Percentiles rank a stretch among this genome's conserved stretches.
Evolutionary conservation across 2,113 vertebrate genomes (phyloP).

Genomic region (Rhinolophus sinicus): DNA sequence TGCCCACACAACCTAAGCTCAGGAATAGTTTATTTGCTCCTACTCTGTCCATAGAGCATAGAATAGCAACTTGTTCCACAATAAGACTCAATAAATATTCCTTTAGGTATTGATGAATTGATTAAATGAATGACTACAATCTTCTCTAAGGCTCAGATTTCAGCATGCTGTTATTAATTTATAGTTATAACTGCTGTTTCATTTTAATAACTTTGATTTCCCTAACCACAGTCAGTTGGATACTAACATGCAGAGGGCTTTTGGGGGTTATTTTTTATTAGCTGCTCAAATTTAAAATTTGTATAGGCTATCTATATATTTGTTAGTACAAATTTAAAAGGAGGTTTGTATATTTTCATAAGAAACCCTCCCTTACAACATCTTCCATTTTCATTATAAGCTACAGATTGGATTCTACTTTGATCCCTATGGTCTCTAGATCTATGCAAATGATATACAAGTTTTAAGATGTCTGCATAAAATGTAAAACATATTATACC

Average conservation of each 20-base stretch:
- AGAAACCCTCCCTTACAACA: neutral
- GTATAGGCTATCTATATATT: neutral
- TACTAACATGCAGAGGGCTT: neutral
- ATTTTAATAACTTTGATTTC: conserved; percentile 40
- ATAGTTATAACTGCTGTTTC: neutral
- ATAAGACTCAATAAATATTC: neutral
- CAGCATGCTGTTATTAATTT: neutral
- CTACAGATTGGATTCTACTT: neutral
- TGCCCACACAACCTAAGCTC: neutral
- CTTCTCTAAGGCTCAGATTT: neutral
- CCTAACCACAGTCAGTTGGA: neutral
- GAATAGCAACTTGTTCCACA: neutral
- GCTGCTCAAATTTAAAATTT: conserved; percentile 27
- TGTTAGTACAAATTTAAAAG: neutral
- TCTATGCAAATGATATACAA: conserved; percentile 1
- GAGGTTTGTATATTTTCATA: neutral
- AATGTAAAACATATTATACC: conserved; percentile 32
- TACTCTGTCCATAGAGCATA: neutral
- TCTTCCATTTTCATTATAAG: neutral
- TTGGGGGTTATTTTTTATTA: neutral
- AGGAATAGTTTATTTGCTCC: neutral
- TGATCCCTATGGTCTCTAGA: neutral
- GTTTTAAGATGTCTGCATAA: neutral
- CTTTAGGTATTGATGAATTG: conserved; percentile 2
- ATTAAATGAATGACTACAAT: neutral